Conservation (phyloP, 64 coral and sea anemone genomes). For the Acropora tenuis region DNA sequence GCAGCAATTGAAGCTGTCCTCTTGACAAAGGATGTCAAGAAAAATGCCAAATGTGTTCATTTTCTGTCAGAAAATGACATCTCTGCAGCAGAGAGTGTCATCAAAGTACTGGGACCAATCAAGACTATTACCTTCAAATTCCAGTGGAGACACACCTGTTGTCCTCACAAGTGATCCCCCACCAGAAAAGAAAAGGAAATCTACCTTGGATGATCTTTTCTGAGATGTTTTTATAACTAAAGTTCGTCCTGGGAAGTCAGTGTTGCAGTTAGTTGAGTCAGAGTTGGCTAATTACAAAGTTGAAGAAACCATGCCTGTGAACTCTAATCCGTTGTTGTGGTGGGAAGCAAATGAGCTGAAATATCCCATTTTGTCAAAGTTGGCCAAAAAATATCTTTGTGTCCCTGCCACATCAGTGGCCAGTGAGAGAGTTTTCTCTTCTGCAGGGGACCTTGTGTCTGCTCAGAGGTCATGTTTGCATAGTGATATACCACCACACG, state of each 20-base stretch:
- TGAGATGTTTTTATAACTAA: too few species aligned
- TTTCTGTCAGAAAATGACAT: slow-evolving; percentile 17
- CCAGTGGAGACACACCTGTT: slow-evolving; percentile 32
- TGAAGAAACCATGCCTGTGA: too few species aligned
- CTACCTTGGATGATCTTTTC: neutral
- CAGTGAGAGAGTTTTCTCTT: slow-evolving; percentile 56
- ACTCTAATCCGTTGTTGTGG: too few species aligned
- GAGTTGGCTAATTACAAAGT: too few species aligned
- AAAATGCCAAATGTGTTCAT: slow-evolving; percentile 26
- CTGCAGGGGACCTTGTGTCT: slow-evolving; percentile 43
- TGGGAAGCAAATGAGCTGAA: too few species aligned
- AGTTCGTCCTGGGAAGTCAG: too few species aligned
- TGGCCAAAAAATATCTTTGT: slow-evolving; percentile 52
- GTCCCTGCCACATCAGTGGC: slow-evolving; percentile 48
- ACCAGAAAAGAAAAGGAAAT: slow-evolving; percentile 30
- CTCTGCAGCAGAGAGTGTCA: slow-evolving; percentile 8
- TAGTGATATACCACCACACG: too few species aligned
- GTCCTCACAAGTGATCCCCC: slow-evolving; percentile 41
- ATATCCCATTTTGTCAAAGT: neutral
- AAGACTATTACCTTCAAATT: neutral
- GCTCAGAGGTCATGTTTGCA: slow-evolving; percentile 14
- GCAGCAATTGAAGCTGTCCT: slow-evolving; percentile 2
- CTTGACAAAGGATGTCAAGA: slow-evolving; percentile 6
- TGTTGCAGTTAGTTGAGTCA: too few species aligned
- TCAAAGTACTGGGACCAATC: neutral